Base-by-base conservation (phyloP, 2,888 invertebrate species). In the Aphidius colemani region DNA sequence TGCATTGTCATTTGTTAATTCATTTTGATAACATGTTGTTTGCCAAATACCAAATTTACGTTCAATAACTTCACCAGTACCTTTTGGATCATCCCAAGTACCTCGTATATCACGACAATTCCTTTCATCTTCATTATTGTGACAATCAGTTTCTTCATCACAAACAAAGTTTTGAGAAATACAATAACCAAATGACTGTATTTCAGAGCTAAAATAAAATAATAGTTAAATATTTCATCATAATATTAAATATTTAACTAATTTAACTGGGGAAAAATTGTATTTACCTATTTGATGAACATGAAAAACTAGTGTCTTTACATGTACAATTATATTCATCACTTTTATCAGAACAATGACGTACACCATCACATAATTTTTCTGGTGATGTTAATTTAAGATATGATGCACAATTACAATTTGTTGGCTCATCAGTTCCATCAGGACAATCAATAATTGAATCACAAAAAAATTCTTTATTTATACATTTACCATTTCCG, bases 331-430 rank as follows among this genome's bases (percentile, higher is more conserved):
- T 88, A 67, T 87, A 86, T 76, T 94, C 94, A 73, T 94, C 94
- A 60, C 88, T 88, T 70, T 89, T 88, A 75, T 94, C 93, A 68
- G 86, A 83, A 74, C 94, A 94, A 75, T 94, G 89, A 7, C 91
- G 83, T 7, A 88, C 83, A 0, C 92, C 92, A 75, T 94, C 92
- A 76, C 94, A 95, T 6, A 94, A 83, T 70, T 88, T 87, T 0
- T 85, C 83, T 0, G 92, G 90, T 74, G 86, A 85, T 0, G 90
- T 88, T n/a, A 90, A 83, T 69, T 86, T 85, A 62, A 93, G 82
- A 75, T 90, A 92, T 41, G 87, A 85, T 8, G 86, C 87, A 71
- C 91, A 92, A 10, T 85, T 87, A 62, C 89, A 89, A 10, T 83
- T 81, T 0, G 79, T 79, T 0, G 89, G 89, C 75, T 94, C 94